Evolutionary conservation across 2,113 vertebrate genomes (phyloP), one percentile per base, ranked within the genome.

Genomic region (Mixornis gularis): DNA sequence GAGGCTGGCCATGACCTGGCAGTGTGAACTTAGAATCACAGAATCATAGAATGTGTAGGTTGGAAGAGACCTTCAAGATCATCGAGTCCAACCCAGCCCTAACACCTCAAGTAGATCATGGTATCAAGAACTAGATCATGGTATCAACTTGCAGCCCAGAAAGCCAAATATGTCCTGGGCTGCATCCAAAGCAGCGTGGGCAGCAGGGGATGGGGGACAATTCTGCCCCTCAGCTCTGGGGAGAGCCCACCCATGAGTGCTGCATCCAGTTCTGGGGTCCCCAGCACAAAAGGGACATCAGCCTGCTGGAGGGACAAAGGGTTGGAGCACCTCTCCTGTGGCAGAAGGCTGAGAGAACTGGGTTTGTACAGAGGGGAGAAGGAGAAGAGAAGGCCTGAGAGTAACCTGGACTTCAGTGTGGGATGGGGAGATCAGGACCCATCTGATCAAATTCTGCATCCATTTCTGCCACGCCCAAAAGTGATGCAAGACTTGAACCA

Each of bases 401-500:
- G 17, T 9, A 9, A 38, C 12, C 13, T n/a, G 32, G 20, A 10
- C 4, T 40, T 53, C 5, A 49, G 44, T 13, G 49, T 24, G 17
- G 32, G 38, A 30, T 46, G 60, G 38, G 38, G 36, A 43, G 13
- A 8, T 7, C 38, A 59, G 49, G 49, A 29, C 7, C 43, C 43
- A 43, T 43, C 43, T 43, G 41, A 43, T 43, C 7, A 6, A 17
- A 17, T 38, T 38, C 38, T 56, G n/a, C 11, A 38, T 27, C 16
- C 5, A 5, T 36, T 87, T 73, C 44, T 85, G 38, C 14, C 10
- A 0, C 6, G 7, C 34, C 22, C 79, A 6, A 5, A 81, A 44
- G 27, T 1, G 2, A 26, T 1, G 1, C 25, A 2, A 6, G 19
- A 25, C 9, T 29, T 58, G 34, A 27, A 51, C 16, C 6, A 10